Evolutionary conservation across 35 echinoderm and acorn worm genomes (phyloP).

Genomic region (Ptychodera flava): DNA sequence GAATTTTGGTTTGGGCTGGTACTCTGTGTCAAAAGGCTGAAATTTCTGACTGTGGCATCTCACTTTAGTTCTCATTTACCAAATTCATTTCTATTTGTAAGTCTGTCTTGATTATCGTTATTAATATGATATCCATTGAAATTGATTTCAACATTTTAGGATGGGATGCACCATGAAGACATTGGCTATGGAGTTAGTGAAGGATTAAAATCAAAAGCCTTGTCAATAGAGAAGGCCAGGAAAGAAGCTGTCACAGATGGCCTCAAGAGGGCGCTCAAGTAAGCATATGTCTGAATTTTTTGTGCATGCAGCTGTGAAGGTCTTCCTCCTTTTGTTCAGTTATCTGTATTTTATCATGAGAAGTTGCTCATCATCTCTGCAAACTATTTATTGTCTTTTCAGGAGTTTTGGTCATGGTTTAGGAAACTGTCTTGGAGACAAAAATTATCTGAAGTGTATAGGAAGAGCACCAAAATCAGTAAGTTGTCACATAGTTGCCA

Average conservation of each 20-base stretch:
- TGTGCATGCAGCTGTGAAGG: background rate
- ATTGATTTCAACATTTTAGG: no score
- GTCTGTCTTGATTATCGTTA: no score
- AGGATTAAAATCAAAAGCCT: constrained; percentile 90
- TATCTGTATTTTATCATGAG: background rate
- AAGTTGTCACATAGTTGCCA: constrained; percentile 28
- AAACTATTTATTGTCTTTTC: no score
- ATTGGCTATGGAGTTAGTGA: constrained; percentile 96
- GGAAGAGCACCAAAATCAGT: constrained; percentile 93
- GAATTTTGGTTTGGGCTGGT: no score
- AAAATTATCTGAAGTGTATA: constrained; percentile 67
- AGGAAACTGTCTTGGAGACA: constrained; percentile 89
- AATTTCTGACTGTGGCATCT: no score
- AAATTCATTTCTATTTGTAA: no score
- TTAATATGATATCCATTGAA: no score
- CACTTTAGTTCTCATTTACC: no score
- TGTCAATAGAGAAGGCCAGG: constrained; percentile 95
- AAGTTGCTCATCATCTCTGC: no score
- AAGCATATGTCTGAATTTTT: constrained; percentile 2
- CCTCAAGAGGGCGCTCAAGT: constrained; percentile 97
- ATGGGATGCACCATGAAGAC: constrained; percentile 97
- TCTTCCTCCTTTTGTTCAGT: background rate
- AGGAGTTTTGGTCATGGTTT: constrained; percentile 96
- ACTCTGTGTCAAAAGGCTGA: no score
- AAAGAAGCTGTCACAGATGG: constrained; percentile 99